Percentiles rank a stretch among this genome's conserved stretches.
Evolutionary conservation across 2,113 vertebrate genomes (phyloP).

Genomic region (Catharus bicknelli): DNA sequence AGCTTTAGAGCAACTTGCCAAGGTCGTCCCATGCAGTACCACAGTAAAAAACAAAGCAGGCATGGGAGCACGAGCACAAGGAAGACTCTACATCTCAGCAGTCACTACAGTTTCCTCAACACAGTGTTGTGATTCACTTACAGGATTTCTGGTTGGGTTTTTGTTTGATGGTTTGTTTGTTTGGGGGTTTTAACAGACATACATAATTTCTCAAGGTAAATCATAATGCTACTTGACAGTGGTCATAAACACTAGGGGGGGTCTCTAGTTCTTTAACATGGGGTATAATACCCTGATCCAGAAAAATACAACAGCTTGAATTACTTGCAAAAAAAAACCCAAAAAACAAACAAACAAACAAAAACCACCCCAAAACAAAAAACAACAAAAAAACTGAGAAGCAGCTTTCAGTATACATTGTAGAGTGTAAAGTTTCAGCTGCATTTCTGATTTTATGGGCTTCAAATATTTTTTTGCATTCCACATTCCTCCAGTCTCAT

Average conservation of each 20-base stretch:
- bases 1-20: background rate
- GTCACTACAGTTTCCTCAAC: background rate
- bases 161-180: background rate
- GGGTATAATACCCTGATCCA: background rate
- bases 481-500: background rate
- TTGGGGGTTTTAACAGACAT: background rate
- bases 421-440: background rate
- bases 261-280: background rate
- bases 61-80: background rate
- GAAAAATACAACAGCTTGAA: background rate
- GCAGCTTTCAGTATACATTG: background rate
- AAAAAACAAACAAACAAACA: background rate
- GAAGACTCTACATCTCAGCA: background rate
- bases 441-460: background rate
- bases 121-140: fast-evolving
- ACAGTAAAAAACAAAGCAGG: background rate
- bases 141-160: fast-evolving
- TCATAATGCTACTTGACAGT: background rate
- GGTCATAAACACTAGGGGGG: background rate
- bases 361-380: background rate
- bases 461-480: conserved; percentile 11
- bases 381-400: background rate
- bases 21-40: background rate
- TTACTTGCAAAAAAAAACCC: background rate
- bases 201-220: background rate